Conservation (phyloP, 2,797 vertebrate genomes). For the Siniperca undulata region DNA sequence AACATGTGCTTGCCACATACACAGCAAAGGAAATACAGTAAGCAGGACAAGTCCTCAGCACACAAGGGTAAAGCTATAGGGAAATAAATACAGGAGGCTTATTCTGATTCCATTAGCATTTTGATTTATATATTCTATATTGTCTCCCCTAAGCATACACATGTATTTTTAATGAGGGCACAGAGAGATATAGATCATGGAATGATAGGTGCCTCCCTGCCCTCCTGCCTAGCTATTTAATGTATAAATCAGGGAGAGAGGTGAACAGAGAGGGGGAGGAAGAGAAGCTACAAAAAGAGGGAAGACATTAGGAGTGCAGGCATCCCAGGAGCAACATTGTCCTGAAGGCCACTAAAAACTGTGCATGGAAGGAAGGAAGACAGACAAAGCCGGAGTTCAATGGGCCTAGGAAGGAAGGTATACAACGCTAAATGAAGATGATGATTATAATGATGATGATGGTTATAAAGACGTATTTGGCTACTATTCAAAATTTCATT, state of each 20-base stretch:
- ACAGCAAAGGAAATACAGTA: constrained; percentile 62
- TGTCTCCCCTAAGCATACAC: constrained; percentile 87
- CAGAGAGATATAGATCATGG: constrained; percentile 86
- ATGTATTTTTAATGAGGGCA: constrained; percentile 89
- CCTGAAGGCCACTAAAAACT: constrained; percentile 67
- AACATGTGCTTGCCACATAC: constrained; percentile 45
- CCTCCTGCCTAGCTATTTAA: constrained; percentile 86
- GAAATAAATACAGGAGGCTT: constrained; percentile 82
- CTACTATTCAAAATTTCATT: constrained; percentile 29
- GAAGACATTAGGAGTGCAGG: constrained; percentile 43
- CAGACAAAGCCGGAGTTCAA: constrained; percentile 32
- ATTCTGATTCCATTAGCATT: constrained; percentile 85
- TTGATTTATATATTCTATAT: constrained; percentile 90
- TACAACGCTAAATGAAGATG: constrained; percentile 23
- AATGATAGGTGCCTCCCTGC: constrained; percentile 86
- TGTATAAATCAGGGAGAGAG: constrained; percentile 85
- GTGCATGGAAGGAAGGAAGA: constrained; percentile 28
- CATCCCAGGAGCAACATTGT: constrained; percentile 57
- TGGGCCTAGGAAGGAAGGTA: constrained; percentile 29
- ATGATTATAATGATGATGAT: constrained; percentile 33
- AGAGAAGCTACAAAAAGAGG: constrained; percentile 54
- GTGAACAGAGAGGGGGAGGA: constrained; percentile 54
- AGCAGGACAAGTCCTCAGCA: constrained; percentile 59
- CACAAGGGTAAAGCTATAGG: constrained; percentile 74
- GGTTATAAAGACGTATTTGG: constrained; percentile 10